Percentiles rank a stretch among this genome's conserved stretches.
Conservation (phyloP, 2,113 vertebrate species). For the Actenoides lindsayi region DNA sequence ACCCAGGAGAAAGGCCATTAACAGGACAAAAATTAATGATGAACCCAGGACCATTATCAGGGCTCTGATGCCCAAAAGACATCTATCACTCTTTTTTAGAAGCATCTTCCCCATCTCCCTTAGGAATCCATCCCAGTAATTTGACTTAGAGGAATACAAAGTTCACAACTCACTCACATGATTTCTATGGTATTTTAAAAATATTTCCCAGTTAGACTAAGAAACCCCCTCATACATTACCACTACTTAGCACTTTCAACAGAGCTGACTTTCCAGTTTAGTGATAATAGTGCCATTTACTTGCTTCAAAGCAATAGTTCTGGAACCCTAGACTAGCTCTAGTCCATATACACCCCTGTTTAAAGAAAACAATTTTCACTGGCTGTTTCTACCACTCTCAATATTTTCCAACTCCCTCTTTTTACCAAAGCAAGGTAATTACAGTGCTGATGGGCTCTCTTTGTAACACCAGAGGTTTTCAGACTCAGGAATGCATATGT, state of each 20-base stretch:
- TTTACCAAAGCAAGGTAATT: background rate
- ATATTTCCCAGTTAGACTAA: conserved; percentile 64
- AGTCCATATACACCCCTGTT: background rate
- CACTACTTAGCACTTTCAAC: conserved; percentile 66
- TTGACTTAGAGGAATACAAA: conserved; percentile 34
- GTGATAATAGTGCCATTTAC: background rate
- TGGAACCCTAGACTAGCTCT: background rate
- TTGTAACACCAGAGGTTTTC: background rate
- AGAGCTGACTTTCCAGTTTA: conserved; percentile 38
- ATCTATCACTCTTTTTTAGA: conserved; percentile 26
- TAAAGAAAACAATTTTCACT: background rate
- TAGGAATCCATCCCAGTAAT: conserved; percentile 25
- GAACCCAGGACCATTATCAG: conserved; percentile 14
- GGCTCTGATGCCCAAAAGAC: conserved; percentile 36
- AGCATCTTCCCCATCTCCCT: conserved; percentile 21
- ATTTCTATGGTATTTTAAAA: conserved; percentile 22
- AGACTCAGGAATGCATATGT: background rate
- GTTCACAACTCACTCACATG: conserved; percentile 1
- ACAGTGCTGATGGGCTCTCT: background rate
- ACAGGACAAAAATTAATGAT: background rate
- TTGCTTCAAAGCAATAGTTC: background rate
- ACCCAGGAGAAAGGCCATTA: conserved; percentile 20
- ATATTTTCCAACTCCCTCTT: background rate
- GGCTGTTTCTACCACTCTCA: background rate
- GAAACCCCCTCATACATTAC: conserved; percentile 24